These are phyloP conservation scores for Candoia aspera DNA, from an alignment of 2,113 vertebrate genomes.

Conservation along the genomic window DNA sequence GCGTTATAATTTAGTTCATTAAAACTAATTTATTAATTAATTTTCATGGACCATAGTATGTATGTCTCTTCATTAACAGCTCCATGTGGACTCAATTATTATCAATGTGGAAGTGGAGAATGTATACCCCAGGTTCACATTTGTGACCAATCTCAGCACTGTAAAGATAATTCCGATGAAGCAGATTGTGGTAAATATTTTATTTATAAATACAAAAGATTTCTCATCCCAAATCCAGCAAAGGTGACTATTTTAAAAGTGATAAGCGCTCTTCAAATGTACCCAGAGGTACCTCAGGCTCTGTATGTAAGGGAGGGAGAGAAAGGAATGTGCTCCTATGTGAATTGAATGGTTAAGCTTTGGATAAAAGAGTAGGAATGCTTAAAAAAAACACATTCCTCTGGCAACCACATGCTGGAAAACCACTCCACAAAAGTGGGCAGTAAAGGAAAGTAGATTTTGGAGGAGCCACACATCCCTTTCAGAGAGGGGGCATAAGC, in stretches of 20 bases:
- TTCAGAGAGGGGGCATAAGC: background rate
- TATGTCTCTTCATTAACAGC: conserved; percentile 67
- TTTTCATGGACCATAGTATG: background rate
- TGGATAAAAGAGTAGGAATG: background rate
- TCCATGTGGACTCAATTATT: conserved; percentile 72
- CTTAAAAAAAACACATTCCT: background rate
- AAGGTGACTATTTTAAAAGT: background rate
- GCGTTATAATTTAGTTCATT: background rate
- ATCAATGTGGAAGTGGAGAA: conserved; percentile 79
- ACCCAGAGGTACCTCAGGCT: background rate
- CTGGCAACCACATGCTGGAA: background rate
- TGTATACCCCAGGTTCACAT: conserved; percentile 77
- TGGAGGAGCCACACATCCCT: background rate
- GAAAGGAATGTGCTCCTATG: background rate
- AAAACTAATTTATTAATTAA: background rate
- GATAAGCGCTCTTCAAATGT: background rate
- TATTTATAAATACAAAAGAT: background rate
- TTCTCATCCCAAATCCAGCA: background rate
- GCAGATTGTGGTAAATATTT: conserved; percentile 80
- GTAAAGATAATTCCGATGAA: conserved; percentile 88
- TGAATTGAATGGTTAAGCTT: background rate
- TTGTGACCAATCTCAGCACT: conserved; percentile 80
- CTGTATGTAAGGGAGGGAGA: background rate
- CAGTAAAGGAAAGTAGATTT: background rate
- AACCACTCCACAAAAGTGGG: background rate